Conservation (phyloP, 2,113 vertebrate genomes). For the Telmatochromis sp. region DNA sequence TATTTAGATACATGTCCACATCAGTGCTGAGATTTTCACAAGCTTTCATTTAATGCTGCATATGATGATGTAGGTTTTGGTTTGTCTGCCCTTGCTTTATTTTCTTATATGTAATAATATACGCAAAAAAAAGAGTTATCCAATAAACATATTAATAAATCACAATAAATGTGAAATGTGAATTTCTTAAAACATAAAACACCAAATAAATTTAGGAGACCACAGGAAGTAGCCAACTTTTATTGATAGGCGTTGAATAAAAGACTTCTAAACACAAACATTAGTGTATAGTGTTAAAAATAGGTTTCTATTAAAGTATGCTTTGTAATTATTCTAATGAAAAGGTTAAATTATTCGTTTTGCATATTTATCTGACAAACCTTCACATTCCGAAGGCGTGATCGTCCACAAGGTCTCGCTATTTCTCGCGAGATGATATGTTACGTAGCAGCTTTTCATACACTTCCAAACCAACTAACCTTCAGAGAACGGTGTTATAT, state of each 20-base stretch:
- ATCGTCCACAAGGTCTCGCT: background rate
- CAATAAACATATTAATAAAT: background rate
- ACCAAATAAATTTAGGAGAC: background rate
- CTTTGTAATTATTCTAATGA: background rate
- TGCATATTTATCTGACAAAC: background rate
- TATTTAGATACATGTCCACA: background rate
- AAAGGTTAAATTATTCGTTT: background rate
- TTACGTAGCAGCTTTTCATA: background rate
- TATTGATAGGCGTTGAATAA: background rate
- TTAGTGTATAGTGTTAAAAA: background rate
- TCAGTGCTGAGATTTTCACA: background rate
- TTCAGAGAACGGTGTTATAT: background rate
- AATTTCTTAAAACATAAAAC: background rate
- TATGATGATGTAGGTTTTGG: background rate
- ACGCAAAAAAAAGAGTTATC: background rate
- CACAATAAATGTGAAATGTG: background rate
- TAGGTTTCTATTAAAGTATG: background rate
- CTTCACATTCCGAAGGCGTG: background rate
- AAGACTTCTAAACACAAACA: background rate
- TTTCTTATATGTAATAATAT: background rate
- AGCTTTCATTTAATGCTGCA: background rate
- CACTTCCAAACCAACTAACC: background rate
- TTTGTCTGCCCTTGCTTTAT: background rate
- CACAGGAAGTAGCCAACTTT: background rate
- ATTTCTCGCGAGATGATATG: constrained; percentile 4